Evolutionary conservation across 30 jellyfish, hydroid and myxozoan species (phyloP).

Genomic region (Pelagia noctiluca): DNA sequence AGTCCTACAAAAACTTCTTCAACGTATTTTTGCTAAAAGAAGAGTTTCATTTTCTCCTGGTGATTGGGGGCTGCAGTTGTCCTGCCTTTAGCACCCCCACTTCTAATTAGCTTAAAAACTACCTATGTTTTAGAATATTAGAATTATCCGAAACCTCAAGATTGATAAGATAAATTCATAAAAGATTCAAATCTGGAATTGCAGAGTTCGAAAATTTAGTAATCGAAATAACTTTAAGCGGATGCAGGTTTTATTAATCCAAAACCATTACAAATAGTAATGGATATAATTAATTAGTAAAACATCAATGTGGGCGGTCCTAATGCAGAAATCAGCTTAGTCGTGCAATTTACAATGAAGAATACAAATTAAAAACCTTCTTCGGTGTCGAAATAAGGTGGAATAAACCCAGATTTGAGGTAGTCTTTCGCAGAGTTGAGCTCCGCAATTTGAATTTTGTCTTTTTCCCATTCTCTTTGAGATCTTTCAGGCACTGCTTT

Average conservation of each 20-base stretch:
- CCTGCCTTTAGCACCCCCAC: no score
- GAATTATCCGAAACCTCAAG: no score
- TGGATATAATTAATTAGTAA: neutral
- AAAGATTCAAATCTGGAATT: no score
- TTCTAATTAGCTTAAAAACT: no score
- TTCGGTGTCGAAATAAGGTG: constrained; percentile 88
- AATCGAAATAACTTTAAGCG: no score
- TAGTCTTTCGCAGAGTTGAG: constrained; percentile 61
- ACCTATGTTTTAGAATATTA: no score
- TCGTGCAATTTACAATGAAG: neutral
- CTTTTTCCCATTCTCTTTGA: constrained; percentile 82
- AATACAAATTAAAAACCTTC: constrained; percentile 47
- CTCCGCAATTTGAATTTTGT: constrained; percentile 74
- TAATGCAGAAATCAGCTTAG: neutral
- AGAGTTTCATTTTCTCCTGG: no score
- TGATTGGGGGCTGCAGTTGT: no score
- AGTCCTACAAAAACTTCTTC: no score
- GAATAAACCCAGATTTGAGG: constrained; percentile 59
- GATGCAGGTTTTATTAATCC: neutral
- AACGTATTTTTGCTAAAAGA: no score
- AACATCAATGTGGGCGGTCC: neutral
- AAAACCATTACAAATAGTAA: no score
- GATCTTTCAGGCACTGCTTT: constrained; percentile 74
- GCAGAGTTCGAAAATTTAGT: neutral
- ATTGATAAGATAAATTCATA: no score